phyloP scores from a whole-genome alignment of 2,888 invertebrate genomes.

The Abrostola triplasia region DNA sequence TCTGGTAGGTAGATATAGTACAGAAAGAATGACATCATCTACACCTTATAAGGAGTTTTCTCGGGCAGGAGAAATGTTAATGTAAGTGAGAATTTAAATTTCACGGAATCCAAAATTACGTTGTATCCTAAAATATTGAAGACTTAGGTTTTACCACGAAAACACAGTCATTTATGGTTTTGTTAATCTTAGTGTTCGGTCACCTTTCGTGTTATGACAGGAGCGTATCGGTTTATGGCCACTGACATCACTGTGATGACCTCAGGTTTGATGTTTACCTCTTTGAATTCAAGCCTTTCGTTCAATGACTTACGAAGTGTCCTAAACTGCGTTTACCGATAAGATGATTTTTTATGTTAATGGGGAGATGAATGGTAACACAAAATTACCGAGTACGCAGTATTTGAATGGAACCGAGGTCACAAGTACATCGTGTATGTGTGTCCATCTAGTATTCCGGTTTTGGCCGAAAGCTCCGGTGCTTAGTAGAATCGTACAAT shows the following conservation, averaged over 20 bases:
- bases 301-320: conserved; percentile 21
- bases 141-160: no score
- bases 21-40: conserved; percentile 43
- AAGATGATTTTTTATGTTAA: background rate
- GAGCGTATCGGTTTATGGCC: conserved; percentile 15
- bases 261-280: conserved; percentile 42
- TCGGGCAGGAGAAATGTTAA: conserved; percentile 20
- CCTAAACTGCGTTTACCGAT: background rate
- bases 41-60: conserved; percentile 17
- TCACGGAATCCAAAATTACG: background rate
- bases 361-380: background rate
- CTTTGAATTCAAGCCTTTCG: conserved; percentile 15
- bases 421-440: background rate
- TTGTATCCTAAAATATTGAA: no score
- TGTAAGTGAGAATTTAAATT: conserved; percentile 9
- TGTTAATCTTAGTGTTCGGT: conserved; percentile 1
- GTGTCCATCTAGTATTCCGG: background rate
- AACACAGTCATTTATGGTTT: conserved; percentile 6
- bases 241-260: conserved; percentile 57
- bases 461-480: conserved; percentile 5
- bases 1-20: conserved; percentile 15
- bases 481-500: background rate
- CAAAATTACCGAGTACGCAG: background rate
- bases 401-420: background rate
- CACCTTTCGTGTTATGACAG: background rate